These are phyloP conservation scores for Anomalospiza imberbis DNA, from an alignment of 2,797 vertebrate species.

Conservation along the genomic window DNA sequence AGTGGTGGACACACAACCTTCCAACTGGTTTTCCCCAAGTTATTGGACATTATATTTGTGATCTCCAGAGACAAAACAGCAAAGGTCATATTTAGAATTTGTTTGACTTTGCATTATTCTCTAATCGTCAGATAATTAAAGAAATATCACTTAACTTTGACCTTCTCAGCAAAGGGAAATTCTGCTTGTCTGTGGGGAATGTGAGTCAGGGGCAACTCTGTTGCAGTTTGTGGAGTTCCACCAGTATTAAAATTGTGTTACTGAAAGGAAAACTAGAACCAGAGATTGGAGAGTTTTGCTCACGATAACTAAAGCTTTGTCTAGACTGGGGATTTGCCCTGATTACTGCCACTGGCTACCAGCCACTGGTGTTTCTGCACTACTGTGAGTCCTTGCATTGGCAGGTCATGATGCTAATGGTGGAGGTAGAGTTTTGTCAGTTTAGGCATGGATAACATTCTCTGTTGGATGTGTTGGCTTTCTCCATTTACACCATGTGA, in stretches of 20 bases:
- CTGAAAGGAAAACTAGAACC: slow-evolving; percentile 9
- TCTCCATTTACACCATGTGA: neutral
- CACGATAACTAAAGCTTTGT: slow-evolving; percentile 34
- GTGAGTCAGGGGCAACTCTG: neutral
- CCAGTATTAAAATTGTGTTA: neutral
- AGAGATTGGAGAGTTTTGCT: slow-evolving; percentile 20
- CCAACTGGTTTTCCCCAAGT: neutral
- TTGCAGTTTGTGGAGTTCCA: neutral
- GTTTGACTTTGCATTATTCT: neutral
- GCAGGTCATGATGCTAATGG: neutral
- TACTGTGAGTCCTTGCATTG: neutral
- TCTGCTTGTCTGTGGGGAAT: neutral
- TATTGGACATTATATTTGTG: neutral
- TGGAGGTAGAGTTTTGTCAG: neutral
- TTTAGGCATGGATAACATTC: neutral
- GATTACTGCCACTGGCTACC: slow-evolving; percentile 23
- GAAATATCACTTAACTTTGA: neutral
- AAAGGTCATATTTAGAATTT: neutral
- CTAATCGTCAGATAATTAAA: neutral
- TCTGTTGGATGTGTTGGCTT: neutral
- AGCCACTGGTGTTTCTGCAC: slow-evolving; percentile 27
- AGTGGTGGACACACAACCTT: neutral
- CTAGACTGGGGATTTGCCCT: slow-evolving; percentile 61
- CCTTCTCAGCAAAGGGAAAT: neutral
- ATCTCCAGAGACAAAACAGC: neutral